Evolutionary conservation across 1,140 invertebrate genomes (phyloP).

Genomic region (Bombus haemorrhoidalis): DNA sequence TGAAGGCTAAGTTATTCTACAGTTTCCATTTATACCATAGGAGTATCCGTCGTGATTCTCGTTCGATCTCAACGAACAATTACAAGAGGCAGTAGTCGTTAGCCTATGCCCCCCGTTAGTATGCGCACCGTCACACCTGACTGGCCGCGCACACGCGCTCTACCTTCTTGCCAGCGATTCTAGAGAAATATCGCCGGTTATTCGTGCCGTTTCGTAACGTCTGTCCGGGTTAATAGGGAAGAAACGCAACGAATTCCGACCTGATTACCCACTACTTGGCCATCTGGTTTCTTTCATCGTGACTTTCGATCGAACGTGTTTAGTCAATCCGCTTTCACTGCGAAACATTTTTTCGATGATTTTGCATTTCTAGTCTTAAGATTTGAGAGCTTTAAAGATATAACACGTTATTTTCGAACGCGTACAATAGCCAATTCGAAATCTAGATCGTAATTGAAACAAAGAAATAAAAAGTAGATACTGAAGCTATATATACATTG

Average conservation of each 20-base stretch:
- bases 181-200: slow-evolving; percentile 52
- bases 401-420: neutral
- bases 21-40: slow-evolving; percentile 30
- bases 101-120: slow-evolving; percentile 78
- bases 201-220: slow-evolving; percentile 63
- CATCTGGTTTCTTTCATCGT: slow-evolving; percentile 36
- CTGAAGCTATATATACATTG: too few relatives aligned
- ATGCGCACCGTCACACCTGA: slow-evolving; percentile 80
- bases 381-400: neutral
- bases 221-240: slow-evolving; percentile 45
- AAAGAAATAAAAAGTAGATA: too few relatives aligned
- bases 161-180: slow-evolving; percentile 61
- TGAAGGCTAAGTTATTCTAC: neutral
- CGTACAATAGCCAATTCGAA: neutral
- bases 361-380: neutral
- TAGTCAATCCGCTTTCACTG: slow-evolving; percentile 54
- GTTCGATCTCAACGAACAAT: slow-evolving; percentile 75
- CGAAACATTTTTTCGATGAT: neutral
- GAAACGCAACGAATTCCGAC: slow-evolving; percentile 55
- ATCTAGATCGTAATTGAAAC: too few relatives aligned
- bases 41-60: slow-evolving; percentile 73
- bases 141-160: slow-evolving; percentile 69
- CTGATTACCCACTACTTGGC: slow-evolving; percentile 46
- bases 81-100: slow-evolving; percentile 80
- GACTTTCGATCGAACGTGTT: slow-evolving; percentile 35